Evolutionary conservation across 2,113 vertebrate genomes (phyloP).

Genomic region (Ochotona curzoniae): DNA sequence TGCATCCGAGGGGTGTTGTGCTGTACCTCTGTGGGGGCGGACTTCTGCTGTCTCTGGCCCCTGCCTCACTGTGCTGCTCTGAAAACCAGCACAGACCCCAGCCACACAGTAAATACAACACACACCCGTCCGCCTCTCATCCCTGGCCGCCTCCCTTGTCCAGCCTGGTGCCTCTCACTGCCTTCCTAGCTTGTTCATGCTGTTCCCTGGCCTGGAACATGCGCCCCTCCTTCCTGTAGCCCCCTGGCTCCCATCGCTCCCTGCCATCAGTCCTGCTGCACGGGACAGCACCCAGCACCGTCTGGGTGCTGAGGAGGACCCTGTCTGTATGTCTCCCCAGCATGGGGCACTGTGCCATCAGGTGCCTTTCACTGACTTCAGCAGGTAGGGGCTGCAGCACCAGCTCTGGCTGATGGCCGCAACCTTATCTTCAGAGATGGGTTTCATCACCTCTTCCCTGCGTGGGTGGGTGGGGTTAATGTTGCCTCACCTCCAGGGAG

Average conservation of each 20-base stretch:
- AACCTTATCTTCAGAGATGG: not conserved
- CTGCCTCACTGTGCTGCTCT: not conserved
- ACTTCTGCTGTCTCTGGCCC: not conserved
- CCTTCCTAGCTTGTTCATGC: not conserved
- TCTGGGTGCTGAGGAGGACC: too few species aligned
- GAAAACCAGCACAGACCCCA: not conserved
- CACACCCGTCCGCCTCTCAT: not conserved
- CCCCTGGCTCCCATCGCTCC: not conserved
- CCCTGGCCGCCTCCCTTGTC: not conserved
- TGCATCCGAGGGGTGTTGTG: too few species aligned
- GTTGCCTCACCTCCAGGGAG: not conserved
- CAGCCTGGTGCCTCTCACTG: not conserved
- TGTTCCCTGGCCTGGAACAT: not conserved
- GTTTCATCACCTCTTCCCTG: not conserved
- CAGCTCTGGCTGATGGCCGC: not conserved
- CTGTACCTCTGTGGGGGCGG: not conserved
- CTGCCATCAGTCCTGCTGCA: not conserved
- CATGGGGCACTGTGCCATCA: not conserved
- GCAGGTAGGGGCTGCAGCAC: not conserved
- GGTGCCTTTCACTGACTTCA: not conserved
- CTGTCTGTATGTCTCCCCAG: not conserved
- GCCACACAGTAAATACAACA: not conserved
- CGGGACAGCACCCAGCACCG: not conserved
- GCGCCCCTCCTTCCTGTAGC: not conserved
- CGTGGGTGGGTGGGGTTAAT: not conserved